Conservation (phyloP, 2,113 vertebrate species). For the Sterna hirundo region DNA sequence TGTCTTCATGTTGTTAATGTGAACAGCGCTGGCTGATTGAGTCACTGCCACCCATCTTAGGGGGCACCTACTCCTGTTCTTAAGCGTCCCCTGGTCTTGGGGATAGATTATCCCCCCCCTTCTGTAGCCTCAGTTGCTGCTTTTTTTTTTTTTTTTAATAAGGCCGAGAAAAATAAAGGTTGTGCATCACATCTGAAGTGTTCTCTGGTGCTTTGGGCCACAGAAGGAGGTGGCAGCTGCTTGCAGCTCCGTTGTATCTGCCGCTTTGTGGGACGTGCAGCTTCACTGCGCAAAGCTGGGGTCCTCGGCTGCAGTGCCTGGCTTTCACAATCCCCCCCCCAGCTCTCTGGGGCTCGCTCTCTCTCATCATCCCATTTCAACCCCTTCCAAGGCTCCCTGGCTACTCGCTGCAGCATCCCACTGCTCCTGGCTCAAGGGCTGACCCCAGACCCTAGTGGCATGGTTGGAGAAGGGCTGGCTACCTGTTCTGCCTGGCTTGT, state of each 20-base stretch:
- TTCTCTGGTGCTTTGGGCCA: background rate
- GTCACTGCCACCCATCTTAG: background rate
- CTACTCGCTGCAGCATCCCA: background rate
- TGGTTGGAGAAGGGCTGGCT: too few relatives aligned
- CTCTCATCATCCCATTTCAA: background rate
- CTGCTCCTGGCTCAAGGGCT: background rate
- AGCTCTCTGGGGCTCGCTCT: too few relatives aligned
- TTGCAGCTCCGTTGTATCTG: background rate
- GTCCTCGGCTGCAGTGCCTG: rapidly evolving
- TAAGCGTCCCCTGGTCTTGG: too few relatives aligned
- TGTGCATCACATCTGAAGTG: background rate
- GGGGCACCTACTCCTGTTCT: background rate
- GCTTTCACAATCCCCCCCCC: too few relatives aligned
- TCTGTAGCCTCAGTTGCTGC: background rate
- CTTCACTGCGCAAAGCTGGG: background rate
- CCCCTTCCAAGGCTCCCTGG: background rate
- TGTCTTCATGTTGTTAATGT: background rate
- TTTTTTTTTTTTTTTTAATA: background rate
- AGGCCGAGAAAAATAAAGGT: background rate
- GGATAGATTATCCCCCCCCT: rapidly evolving
- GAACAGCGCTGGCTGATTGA: background rate
- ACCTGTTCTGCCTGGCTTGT: background rate
- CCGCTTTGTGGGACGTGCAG: rapidly evolving
- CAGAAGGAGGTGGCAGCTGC: background rate
- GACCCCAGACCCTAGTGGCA: background rate